Evolutionary conservation across 2,113 vertebrate genomes (phyloP).

Genomic region (Verasper variegatus): DNA sequence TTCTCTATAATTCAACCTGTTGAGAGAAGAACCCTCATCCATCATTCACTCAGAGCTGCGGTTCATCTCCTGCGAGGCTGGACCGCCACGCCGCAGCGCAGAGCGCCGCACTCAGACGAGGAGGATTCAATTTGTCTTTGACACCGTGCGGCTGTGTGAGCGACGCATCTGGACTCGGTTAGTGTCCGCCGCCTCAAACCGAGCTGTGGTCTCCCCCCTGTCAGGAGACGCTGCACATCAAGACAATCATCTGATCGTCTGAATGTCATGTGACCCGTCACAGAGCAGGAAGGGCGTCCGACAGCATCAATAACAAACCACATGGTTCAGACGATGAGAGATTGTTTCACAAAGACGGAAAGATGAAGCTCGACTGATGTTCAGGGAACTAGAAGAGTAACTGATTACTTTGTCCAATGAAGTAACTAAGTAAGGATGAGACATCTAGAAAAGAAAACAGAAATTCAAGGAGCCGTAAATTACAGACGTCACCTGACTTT

Average conservation of each 20-base stretch:
- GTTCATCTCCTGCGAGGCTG: neutral
- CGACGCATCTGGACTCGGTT: constrained; percentile 49
- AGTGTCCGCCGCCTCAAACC: constrained; percentile 10
- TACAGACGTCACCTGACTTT: too few relatives aligned
- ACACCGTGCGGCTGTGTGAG: neutral
- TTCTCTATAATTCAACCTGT: neutral
- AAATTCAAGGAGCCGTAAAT: too few relatives aligned
- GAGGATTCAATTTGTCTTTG: constrained; percentile 50
- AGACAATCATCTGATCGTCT: neutral
- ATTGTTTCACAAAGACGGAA: too few relatives aligned
- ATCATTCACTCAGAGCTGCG: constrained; percentile 1
- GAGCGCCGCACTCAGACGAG: neutral
- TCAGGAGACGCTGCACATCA: neutral
- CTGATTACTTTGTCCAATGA: too few relatives aligned
- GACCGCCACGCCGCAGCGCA: too few relatives aligned
- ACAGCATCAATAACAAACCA: neutral
- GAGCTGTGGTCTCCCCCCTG: neutral
- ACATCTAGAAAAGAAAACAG: too few relatives aligned
- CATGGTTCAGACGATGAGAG: too few relatives aligned
- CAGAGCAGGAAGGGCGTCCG: neutral
- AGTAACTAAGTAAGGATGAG: too few relatives aligned
- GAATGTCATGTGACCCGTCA: neutral
- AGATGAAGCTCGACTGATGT: too few relatives aligned
- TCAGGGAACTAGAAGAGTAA: too few relatives aligned
- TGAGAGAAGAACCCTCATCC: neutral